Conservation (phyloP, 2,797 vertebrate species). For the Hybognathus amarus region DNA sequence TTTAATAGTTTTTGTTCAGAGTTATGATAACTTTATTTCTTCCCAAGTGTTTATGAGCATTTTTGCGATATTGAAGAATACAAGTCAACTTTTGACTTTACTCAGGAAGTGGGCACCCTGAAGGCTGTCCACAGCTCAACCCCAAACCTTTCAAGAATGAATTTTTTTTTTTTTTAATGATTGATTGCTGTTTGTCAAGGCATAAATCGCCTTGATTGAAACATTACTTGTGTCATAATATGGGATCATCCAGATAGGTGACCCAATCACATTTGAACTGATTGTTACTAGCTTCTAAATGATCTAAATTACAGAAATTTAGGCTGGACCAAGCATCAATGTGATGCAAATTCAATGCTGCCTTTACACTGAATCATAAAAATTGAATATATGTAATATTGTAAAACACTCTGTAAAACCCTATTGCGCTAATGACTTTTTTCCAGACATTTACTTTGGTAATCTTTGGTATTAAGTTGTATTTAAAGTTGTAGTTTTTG, state of each 20-base stretch:
- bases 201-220: neutral
- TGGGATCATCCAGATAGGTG: neutral
- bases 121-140: conserved; percentile 49
- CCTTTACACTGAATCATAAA: conserved; percentile 10
- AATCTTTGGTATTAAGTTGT: conserved; percentile 41
- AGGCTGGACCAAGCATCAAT: neutral
- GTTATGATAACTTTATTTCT: neutral
- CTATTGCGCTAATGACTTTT: neutral
- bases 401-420: neutral
- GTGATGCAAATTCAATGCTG: neutral
- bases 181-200: conserved; percentile 1
- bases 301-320: neutral
- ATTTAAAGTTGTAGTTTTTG: conserved; percentile 51
- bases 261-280: neutral
- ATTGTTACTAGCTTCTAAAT: neutral
- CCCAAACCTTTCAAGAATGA: neutral
- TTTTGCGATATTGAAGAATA: conserved; percentile 29
- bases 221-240: neutral
- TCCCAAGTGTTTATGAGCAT: conserved; percentile 21
- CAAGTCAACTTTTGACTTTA: conserved; percentile 41
- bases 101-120: conserved; percentile 51
- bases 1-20: conserved; percentile 2
- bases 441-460: conserved; percentile 10
- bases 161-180: neutral
- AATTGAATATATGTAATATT: neutral